Evolutionary conservation across 2,113 vertebrate genomes (phyloP).

Genomic region (Nestor notabilis): DNA sequence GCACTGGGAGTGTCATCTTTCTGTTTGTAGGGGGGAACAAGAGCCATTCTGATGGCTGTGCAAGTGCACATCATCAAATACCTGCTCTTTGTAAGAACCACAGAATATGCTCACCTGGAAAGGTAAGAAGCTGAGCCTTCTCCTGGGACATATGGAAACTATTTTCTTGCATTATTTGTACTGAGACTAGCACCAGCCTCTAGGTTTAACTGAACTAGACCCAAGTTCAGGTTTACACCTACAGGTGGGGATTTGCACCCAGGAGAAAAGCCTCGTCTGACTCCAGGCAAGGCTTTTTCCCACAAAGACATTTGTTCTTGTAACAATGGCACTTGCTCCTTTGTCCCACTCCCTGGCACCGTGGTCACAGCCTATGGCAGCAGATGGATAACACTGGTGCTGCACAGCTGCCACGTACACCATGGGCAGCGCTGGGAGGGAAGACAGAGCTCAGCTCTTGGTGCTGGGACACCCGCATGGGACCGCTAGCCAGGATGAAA

Average conservation of each 20-base stretch:
- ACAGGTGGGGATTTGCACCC: background rate
- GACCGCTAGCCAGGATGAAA: background rate
- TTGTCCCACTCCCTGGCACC: fast-evolving
- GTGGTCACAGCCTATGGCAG: background rate
- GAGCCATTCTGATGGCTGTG: slow-evolving; percentile 82
- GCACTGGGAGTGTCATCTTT: background rate
- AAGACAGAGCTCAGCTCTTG: background rate
- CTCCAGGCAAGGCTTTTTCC: background rate
- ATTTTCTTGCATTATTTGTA: background rate
- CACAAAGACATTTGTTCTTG: fast-evolving
- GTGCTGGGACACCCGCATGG: background rate
- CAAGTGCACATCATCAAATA: slow-evolving; percentile 83
- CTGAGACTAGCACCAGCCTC: background rate
- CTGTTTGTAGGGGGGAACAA: slow-evolving; percentile 75
- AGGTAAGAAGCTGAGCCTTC: slow-evolving; percentile 68
- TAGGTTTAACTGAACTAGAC: background rate
- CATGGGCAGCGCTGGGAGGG: background rate
- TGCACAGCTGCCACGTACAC: background rate
- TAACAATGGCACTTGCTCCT: fast-evolving
- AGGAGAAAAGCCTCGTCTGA: background rate
- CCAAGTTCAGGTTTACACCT: background rate
- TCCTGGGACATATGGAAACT: fast-evolving
- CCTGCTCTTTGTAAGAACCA: slow-evolving; percentile 77
- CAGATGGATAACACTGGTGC: background rate
- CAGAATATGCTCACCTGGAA: slow-evolving; percentile 44